Percentiles rank a stretch among this genome's conserved stretches.
These are phyloP conservation scores for Strix uralensis DNA, from an alignment of 2,113 vertebrate species.

Conservation along the genomic window DNA sequence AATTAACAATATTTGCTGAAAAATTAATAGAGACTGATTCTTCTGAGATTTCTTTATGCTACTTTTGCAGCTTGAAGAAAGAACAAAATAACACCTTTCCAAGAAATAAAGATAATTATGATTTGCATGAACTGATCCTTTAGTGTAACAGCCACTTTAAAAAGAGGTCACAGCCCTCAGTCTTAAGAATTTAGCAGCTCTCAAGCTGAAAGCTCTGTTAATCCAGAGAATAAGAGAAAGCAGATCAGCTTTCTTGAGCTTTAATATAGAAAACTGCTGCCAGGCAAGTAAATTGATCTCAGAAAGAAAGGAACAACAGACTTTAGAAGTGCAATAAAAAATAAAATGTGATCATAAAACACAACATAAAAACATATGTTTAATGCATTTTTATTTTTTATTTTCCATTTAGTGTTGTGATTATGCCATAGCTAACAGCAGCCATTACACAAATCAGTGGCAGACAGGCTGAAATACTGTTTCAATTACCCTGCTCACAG, in stretches of 20 bases:
- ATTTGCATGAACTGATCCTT: neutral
- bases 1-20: neutral
- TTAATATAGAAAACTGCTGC: constrained; percentile 14
- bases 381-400: constrained; percentile 52
- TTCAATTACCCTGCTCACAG: constrained; percentile 62
- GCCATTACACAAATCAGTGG: constrained; percentile 38
- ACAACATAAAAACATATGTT: constrained; percentile 52
- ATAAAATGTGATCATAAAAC: constrained; percentile 36
- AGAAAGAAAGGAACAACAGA: constrained; percentile 21
- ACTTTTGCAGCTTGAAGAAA: neutral
- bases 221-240: constrained; percentile 28
- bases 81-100: neutral
- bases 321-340: constrained; percentile 43
- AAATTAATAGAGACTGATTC: neutral
- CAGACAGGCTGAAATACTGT: constrained; percentile 49
- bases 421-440: constrained; percentile 18
- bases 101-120: neutral
- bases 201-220: constrained; percentile 6
- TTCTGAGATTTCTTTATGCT: neutral
- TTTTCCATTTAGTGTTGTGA: constrained; percentile 26
- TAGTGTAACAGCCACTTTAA: neutral
- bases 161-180: neutral
- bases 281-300: constrained; percentile 36
- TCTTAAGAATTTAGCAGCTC: constrained; percentile 20
- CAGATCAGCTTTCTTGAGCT: neutral